Percentiles rank a stretch among this genome's conserved stretches.
These are phyloP conservation scores for Mizuhopecten yessoensis DNA, from an alignment of 1,140 invertebrate species.

Conservation along the genomic window DNA sequence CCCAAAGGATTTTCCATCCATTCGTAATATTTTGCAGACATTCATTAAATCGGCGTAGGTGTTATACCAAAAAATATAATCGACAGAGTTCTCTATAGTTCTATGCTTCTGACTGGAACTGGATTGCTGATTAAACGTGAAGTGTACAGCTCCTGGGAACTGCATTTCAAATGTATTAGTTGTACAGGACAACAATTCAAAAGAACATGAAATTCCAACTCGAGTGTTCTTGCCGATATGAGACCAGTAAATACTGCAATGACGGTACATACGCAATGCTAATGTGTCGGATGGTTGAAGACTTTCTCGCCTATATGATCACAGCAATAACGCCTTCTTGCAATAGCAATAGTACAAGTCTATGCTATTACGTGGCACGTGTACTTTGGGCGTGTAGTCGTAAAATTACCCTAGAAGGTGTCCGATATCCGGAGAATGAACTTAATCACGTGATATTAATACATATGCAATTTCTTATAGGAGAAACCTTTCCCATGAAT, in stretches of 20 bases:
- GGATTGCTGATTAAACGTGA: conserved; percentile 14
- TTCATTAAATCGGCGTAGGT: not conserved
- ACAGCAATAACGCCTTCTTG: not conserved
- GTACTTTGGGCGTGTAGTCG: not conserved
- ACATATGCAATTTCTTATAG: not conserved
- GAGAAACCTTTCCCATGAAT: not conserved
- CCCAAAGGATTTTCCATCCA: not conserved
- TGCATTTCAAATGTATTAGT: conserved; percentile 33
- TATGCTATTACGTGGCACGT: not conserved
- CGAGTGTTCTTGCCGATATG: not conserved
- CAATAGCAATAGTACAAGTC: not conserved
- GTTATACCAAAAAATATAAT: conserved; percentile 4
- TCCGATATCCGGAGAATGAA: not conserved
- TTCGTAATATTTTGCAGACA: conserved; percentile 39
- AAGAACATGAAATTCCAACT: not conserved
- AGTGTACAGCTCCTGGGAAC: not conserved
- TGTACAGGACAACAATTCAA: not conserved
- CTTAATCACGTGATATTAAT: not conserved
- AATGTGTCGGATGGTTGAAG: not conserved
- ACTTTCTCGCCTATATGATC: not conserved
- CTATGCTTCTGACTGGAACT: not conserved
- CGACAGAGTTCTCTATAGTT: not conserved
- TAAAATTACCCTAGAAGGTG: not conserved
- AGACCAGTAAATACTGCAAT: not conserved
- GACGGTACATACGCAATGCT: not conserved